These are phyloP conservation scores for Penaeus vannamei DNA, from an alignment of 1,140 invertebrate genomes.

Conservation along the genomic window DNA sequence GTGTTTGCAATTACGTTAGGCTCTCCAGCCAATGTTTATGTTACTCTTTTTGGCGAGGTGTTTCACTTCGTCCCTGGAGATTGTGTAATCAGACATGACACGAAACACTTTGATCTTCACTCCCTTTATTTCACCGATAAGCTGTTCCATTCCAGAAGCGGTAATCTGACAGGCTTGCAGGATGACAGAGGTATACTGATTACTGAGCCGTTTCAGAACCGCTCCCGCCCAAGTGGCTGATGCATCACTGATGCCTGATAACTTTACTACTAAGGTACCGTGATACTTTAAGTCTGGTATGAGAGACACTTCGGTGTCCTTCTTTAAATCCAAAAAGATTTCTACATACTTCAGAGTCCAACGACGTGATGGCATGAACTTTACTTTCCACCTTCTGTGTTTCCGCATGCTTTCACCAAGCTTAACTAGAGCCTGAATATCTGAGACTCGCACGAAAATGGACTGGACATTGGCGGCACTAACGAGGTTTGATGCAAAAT, in stretches of 20 bases:
- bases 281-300: conserved; percentile 29
- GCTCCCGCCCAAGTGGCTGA: conserved; percentile 49
- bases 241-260: conserved; percentile 34
- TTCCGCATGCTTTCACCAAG: conserved; percentile 26
- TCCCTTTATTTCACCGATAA: conserved; percentile 1
- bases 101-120: conserved; percentile 29
- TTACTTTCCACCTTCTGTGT: conserved; percentile 41
- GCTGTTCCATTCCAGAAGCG: neutral
- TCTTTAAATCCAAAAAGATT: conserved; percentile 35
- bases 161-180: conserved; percentile 14
- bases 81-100: conserved; percentile 17
- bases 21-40: conserved; percentile 25
- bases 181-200: conserved; percentile 35
- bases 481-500: conserved; percentile 7
- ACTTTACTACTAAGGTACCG: conserved; percentile 33
- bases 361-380: conserved; percentile 25
- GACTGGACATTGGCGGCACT: conserved; percentile 35
- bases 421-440: conserved; percentile 24
- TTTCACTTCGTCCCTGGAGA: neutral
- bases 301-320: neutral
- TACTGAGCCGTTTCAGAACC: conserved; percentile 31
- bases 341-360: conserved; percentile 45
- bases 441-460: conserved; percentile 37
- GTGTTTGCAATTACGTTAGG: neutral
- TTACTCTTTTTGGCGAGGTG: neutral